Evolutionary conservation across 2,113 vertebrate genomes (phyloP), one percentile per base, ranked within the genome.

Genomic region (Pterocles orientalis): DNA sequence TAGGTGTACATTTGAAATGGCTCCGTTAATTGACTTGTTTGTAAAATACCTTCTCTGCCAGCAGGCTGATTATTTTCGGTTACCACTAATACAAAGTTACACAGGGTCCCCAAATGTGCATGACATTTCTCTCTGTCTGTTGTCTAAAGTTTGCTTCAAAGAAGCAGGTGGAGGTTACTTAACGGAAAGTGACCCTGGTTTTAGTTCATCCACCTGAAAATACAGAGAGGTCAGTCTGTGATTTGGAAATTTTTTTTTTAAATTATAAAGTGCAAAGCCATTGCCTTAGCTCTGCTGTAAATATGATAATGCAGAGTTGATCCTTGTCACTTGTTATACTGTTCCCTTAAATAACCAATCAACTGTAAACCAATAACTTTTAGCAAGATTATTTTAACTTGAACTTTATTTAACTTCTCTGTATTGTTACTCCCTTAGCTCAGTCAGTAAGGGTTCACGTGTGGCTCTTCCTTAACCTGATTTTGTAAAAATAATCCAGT

Each of bases 81-180:
- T 0, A 1, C 36, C 66, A 3, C 14, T 19, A 17, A 57, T 39
- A 6, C 1, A 6, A 39, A 83, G 53, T 80, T 89, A 50, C 0
- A 1, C 48, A 28, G 50, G 13, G 21, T 56, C 18, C 12, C 20
- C 31, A 51, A 7, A 41, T 26, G 18, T 61, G 9, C 13, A 3
- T 29, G 50, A 3, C 68, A 3, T 18, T 92, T 88, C 33, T 65
- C 25, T 68, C 80, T 64, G 41, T 68, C 39, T 28, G 2, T 70
- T 75, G 50, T 8, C 43, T 28, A 4, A 62, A 64, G 53, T 73
- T 81, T 88, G 60, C 45, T 75, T 88, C 71, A 79, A 61, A 61
- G 39, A 75, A 66, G 33, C 34, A 65, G 85, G 39, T 82, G 34
- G 14, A 47, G 51, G 31, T 73, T 78, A 19, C 7, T 80, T 50